A percentile compares a stretch with the other conserved stretches of the same genome.
Evolutionary conservation across 2,113 vertebrate species (phyloP).

Genomic region (Pterophyllum scalare): DNA sequence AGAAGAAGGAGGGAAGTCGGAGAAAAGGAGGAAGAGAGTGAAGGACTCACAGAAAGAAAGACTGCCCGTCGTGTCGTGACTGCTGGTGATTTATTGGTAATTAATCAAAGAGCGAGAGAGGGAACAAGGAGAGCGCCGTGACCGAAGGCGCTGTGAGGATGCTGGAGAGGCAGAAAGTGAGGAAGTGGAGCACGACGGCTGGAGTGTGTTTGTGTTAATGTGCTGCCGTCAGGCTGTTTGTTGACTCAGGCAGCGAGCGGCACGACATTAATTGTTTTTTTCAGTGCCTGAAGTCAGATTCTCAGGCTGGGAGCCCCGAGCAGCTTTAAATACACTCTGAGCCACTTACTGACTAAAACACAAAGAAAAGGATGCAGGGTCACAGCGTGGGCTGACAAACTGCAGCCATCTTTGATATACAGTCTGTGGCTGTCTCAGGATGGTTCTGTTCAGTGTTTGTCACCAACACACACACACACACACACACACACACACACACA

Average conservation of each 20-base stretch:
- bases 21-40: slow-evolving; percentile 60
- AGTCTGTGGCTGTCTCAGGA: not conserved
- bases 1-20: slow-evolving; percentile 51
- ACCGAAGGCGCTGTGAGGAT: not conserved
- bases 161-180: slow-evolving; percentile 22
- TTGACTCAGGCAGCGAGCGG: slow-evolving; percentile 29
- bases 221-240: slow-evolving; percentile 19
- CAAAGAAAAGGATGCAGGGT: not conserved
- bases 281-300: not conserved
- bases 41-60: slow-evolving; percentile 4
- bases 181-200: slow-evolving; percentile 30
- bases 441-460: not conserved
- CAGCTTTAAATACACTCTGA: not conserved
- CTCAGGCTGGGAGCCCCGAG: not conserved
- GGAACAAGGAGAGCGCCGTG: not conserved
- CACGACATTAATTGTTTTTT: not conserved
- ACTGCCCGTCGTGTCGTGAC: slow-evolving; percentile 24
- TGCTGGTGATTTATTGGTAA: slow-evolving; percentile 50
- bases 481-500: not conserved
- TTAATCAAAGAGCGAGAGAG: slow-evolving; percentile 39
- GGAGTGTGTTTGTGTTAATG: slow-evolving; percentile 41
- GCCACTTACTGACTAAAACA: not conserved
- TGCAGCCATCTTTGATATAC: not conserved
- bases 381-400: not conserved
- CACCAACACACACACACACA: not conserved